Evolutionary conservation across 2,113 vertebrate genomes (phyloP).

Genomic region (Arvicanthis niloticus): DNA sequence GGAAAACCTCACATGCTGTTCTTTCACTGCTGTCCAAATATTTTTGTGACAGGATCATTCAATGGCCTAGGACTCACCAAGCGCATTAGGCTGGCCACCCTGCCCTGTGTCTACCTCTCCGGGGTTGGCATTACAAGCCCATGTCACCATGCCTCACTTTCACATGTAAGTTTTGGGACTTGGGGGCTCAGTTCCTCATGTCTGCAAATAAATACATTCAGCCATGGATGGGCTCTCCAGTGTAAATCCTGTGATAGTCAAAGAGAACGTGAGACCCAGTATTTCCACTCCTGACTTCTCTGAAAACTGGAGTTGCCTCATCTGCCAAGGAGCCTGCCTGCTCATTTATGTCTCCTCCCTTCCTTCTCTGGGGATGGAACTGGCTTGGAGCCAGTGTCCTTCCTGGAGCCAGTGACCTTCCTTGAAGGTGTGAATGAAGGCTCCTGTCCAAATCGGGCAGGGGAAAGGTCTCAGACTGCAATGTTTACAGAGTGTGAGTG

Average conservation of each 20-base stretch:
- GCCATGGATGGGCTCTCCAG: background rate
- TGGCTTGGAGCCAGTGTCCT: background rate
- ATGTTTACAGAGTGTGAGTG: background rate
- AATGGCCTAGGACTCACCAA: background rate
- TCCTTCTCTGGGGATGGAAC: background rate
- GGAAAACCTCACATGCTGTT: background rate
- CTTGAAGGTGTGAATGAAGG: background rate
- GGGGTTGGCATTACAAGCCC: background rate
- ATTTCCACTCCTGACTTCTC: background rate
- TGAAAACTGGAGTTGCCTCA: background rate
- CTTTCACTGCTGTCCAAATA: background rate
- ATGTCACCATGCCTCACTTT: background rate
- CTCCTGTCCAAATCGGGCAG: background rate
- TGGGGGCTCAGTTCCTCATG: background rate
- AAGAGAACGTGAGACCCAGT: background rate
- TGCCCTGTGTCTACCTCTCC: background rate
- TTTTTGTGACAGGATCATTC: background rate
- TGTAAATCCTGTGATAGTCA: background rate
- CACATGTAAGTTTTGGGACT: background rate
- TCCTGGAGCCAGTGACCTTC: background rate
- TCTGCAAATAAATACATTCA: background rate
- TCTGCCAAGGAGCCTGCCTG: background rate
- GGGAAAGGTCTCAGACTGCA: background rate
- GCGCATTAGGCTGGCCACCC: background rate
- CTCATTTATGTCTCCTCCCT: too few species aligned